Conservation (phyloP, 2,797 vertebrate species). For the Aulostomus chinensis region DNA sequence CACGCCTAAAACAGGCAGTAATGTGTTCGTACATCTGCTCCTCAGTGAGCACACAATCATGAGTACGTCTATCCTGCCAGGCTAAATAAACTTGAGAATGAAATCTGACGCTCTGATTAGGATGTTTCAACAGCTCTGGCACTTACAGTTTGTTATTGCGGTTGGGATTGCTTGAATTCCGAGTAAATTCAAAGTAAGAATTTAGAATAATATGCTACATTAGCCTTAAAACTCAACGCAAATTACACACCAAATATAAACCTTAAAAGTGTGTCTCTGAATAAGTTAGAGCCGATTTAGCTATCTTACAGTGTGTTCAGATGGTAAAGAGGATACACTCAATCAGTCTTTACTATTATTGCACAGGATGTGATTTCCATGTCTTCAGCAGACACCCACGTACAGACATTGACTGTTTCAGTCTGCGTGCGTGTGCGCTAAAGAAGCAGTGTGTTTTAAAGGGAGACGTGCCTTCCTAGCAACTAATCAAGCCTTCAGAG, state of each 20-base stretch:
- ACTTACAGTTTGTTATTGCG: too few species aligned
- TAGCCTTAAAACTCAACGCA: slow-evolving; percentile 12
- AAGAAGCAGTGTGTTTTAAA: slow-evolving; percentile 53
- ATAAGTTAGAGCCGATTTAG: slow-evolving; percentile 8
- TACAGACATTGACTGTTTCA: slow-evolving; percentile 3
- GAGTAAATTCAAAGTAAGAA: slow-evolving; percentile 12
- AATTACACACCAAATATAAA: slow-evolving; percentile 10
- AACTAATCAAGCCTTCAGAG: slow-evolving; percentile 63
- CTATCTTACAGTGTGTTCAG: neutral
- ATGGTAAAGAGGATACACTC: too few species aligned
- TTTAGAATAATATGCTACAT: slow-evolving; percentile 14
- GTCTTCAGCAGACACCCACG: slow-evolving; percentile 27
- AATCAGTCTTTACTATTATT: too few species aligned
- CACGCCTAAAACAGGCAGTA: too few species aligned
- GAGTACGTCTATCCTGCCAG: too few species aligned
- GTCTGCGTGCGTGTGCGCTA: slow-evolving; percentile 16
- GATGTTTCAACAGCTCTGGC: neutral
- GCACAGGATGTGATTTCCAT: slow-evolving; percentile 46
- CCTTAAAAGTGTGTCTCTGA: slow-evolving; percentile 5
- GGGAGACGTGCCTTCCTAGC: slow-evolving; percentile 37
- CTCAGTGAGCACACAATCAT: too few species aligned
- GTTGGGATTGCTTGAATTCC: slow-evolving; percentile 8
- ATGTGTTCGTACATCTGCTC: too few species aligned
- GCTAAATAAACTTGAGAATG: neutral
- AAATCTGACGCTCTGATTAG: slow-evolving; percentile 7